These are phyloP conservation scores for Pseudorhombus dupliciocellatus DNA, from an alignment of 2,113 vertebrate genomes.

Conservation along the genomic window DNA sequence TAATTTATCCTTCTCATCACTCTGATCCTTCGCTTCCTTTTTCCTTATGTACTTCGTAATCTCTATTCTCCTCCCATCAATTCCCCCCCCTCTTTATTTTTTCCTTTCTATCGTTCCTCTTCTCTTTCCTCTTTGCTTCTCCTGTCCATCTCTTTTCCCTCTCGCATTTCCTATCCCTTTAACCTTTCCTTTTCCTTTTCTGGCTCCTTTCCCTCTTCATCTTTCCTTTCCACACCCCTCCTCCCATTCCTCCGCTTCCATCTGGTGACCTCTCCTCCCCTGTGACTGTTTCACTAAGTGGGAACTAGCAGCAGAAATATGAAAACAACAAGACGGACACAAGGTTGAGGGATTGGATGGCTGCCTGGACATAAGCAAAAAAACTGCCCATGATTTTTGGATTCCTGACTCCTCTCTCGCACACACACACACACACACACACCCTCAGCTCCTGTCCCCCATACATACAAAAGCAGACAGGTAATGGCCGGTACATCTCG, in stretches of 20 bases:
- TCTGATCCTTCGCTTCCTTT: not conserved
- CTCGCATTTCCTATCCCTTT: not conserved
- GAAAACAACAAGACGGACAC: slow-evolving; percentile 64
- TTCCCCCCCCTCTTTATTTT: too few species aligned
- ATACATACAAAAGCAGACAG: slow-evolving; percentile 3
- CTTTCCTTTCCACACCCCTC: not conserved
- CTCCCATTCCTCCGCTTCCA: slow-evolving; percentile 32
- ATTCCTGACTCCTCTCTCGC: not conserved
- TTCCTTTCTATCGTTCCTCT: not conserved
- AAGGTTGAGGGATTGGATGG: slow-evolving; percentile 32
- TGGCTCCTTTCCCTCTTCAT: not conserved
- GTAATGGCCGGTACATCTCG: slow-evolving; percentile 20
- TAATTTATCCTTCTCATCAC: not conserved
- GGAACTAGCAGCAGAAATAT: slow-evolving; percentile 72
- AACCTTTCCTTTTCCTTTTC: not conserved
- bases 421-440: not conserved
- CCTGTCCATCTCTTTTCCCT: not conserved
- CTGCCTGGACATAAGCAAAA: slow-evolving; percentile 43
- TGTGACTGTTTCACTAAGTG: slow-evolving; percentile 65
- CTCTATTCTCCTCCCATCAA: too few species aligned
- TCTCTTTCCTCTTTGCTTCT: too few species aligned
- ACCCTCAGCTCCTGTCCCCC: not conserved
- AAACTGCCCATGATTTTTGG: slow-evolving; percentile 13
- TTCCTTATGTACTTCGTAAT: too few species aligned
- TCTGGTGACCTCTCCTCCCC: slow-evolving; percentile 63